Percentiles rank a stretch among this genome's conserved stretches.
Conservation (phyloP, 2,113 vertebrate species). For the Ptilorrhoa leucosticta region DNA sequence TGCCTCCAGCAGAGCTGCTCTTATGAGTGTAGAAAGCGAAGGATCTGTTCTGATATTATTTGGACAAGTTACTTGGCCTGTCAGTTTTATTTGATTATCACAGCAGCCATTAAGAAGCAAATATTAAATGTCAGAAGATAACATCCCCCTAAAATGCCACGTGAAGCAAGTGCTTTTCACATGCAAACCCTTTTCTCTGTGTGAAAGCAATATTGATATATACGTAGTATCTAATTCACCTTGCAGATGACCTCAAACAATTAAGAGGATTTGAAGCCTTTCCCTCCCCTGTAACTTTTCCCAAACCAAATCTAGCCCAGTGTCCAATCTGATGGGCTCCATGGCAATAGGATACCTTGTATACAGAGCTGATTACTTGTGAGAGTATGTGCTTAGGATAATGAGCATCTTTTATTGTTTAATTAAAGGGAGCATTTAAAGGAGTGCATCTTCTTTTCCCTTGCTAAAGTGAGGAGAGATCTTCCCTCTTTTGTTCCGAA, state of each 20-base stretch:
- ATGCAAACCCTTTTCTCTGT: not conserved
- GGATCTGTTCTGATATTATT: not conserved
- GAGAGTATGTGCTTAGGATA: not conserved
- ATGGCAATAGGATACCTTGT: not conserved
- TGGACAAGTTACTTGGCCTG: conserved; percentile 14
- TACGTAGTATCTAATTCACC: not conserved
- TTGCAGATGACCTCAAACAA: not conserved
- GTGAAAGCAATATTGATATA: not conserved
- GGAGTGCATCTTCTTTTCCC: not conserved
- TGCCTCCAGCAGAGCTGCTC: not conserved
- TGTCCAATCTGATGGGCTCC: not conserved
- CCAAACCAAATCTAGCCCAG: not conserved
- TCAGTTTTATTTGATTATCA: conserved; percentile 34
- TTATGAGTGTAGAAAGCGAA: not conserved
- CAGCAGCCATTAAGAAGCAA: conserved; percentile 11
- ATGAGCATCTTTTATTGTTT: not conserved
- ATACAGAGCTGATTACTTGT: not conserved
- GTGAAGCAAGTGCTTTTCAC: not conserved
- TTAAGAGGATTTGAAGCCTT: not conserved
- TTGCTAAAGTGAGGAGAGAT: not conserved
- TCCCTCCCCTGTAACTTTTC: not conserved
- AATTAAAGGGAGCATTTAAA: not conserved
- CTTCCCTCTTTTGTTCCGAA: not conserved
- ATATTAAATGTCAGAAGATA: conserved; percentile 35
- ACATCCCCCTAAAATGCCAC: not conserved